Evolutionary conservation across 2,888 invertebrate species (phyloP).

Genomic region (Latrodectus hesperus): DNA sequence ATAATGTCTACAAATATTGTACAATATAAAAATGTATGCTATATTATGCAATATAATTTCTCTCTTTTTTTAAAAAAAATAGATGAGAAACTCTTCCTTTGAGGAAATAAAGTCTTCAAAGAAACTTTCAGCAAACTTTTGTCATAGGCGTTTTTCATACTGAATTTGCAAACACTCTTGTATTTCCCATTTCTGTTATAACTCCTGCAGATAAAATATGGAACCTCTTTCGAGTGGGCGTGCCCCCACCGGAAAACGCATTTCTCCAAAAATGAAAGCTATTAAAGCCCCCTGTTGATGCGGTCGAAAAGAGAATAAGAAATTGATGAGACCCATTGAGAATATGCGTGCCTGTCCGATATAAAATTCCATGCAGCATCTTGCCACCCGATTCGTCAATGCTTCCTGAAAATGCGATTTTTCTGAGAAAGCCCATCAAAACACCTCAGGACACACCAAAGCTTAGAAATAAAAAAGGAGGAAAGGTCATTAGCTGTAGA

Average conservation of each 20-base stretch:
- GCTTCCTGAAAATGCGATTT: background rate
- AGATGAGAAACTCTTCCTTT: too few relatives aligned
- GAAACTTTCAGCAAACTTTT: too few relatives aligned
- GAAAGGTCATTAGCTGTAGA: background rate
- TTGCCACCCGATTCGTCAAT: background rate
- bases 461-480: background rate
- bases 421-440: constrained; percentile 3
- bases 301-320: background rate
- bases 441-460: background rate
- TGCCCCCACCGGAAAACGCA: constrained; percentile 5
- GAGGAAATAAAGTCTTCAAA: too few relatives aligned
- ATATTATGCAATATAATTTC: too few relatives aligned
- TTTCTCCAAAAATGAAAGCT: constrained; percentile 12
- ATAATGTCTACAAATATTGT: too few relatives aligned
- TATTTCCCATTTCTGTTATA: constrained; percentile 1
- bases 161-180: background rate
- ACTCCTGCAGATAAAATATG: constrained; percentile 4
- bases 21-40: too few relatives aligned
- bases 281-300: constrained; percentile 25
- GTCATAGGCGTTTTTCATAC: too few relatives aligned
- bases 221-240: constrained; percentile 6
- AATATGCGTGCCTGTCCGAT: constrained; percentile 8
- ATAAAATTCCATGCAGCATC: constrained; percentile 17
- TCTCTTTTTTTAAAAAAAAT: too few relatives aligned
- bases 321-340: constrained; percentile 9